These are phyloP conservation scores for Polymixis flavicincta DNA, from an alignment of 2,888 invertebrate genomes.

Conservation along the genomic window DNA sequence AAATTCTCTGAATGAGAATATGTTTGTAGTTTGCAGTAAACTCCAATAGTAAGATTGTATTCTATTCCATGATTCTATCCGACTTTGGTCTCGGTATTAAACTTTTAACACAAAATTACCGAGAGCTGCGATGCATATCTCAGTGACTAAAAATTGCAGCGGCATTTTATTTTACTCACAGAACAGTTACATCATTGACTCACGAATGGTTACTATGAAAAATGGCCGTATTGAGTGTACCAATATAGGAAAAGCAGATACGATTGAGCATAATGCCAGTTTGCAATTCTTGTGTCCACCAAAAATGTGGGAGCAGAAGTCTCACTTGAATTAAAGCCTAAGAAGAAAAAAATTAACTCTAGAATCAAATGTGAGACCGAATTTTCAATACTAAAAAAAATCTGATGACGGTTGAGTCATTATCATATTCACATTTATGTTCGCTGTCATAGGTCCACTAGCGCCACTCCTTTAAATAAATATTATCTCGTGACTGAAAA, in stretches of 20 bases:
- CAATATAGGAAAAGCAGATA: constrained; percentile 58
- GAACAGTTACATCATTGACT: constrained; percentile 32
- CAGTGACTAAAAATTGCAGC: background rate
- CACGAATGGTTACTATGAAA: constrained; percentile 50
- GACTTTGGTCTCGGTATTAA: background rate
- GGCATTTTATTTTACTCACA: constrained; percentile 21
- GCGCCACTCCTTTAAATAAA: no score
- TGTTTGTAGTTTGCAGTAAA: background rate
- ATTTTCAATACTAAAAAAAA: no score
- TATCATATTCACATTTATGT: no score
- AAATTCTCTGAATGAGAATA: background rate
- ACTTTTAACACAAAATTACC: background rate
- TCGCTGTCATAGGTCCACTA: no score
- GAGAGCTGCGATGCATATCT: background rate
- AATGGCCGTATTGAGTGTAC: constrained; percentile 40
- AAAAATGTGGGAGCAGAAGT: constrained; percentile 7
- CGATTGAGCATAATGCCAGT: constrained; percentile 54
- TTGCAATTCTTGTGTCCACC: constrained; percentile 39
- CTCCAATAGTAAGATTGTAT: background rate
- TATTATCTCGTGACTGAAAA: no score
- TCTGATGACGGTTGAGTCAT: no score
- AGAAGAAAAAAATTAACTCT: no score
- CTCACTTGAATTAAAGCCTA: background rate
- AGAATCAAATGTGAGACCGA: no score
- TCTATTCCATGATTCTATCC: background rate